These are phyloP conservation scores for Leptinotarsa tumamoca DNA, from an alignment of 2,888 invertebrate species.

Conservation along the genomic window DNA sequence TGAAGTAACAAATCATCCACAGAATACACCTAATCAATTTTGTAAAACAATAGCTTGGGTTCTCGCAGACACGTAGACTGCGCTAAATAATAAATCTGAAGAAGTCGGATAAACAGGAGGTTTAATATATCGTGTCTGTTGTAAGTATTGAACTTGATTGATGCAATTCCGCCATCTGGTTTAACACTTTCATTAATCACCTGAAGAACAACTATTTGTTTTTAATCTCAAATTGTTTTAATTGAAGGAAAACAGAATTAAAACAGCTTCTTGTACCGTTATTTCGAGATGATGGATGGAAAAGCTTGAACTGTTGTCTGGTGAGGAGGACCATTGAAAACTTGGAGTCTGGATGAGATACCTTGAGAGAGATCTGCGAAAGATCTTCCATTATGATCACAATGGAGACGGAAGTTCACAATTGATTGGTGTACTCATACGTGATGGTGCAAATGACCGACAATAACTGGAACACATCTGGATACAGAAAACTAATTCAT, in stretches of 20 bases:
- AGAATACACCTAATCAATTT: conserved; percentile 7
- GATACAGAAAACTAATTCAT: too few species aligned
- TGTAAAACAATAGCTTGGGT: neutral
- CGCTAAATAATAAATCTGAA: neutral
- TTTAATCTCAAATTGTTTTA: neutral
- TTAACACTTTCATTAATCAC: neutral
- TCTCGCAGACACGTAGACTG: neutral
- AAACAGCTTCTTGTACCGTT: neutral
- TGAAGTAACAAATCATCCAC: neutral
- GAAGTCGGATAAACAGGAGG: neutral
- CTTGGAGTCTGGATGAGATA: too few species aligned
- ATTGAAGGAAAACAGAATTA: neutral
- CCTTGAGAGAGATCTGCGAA: too few species aligned
- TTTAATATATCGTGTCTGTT: conserved; percentile 1
- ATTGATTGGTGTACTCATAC: too few species aligned
- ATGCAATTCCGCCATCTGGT: neutral
- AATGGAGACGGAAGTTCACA: too few species aligned
- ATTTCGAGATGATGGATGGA: too few species aligned
- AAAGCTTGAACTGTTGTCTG: too few species aligned
- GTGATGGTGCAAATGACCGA: too few species aligned
- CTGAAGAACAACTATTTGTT: neutral
- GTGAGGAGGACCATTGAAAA: too few species aligned
- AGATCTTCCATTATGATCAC: too few species aligned
- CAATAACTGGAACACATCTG: too few species aligned
- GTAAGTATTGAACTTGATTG: neutral